These are phyloP conservation scores for Diorhabda sublineata DNA, from an alignment of 1,140 invertebrate species.

Conservation along the genomic window DNA sequence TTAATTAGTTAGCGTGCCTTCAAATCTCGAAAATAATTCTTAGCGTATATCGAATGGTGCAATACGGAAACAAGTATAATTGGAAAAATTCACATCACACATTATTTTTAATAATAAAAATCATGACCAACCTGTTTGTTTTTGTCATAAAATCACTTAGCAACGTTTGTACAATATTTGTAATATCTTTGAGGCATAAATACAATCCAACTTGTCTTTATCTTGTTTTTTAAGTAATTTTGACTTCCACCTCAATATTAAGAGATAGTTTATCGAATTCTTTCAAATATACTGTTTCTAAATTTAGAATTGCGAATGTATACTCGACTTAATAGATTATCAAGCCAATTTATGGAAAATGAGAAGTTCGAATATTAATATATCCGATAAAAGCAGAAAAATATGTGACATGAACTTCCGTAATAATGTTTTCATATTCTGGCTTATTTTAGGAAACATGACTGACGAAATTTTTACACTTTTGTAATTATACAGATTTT, in stretches of 20 bases:
- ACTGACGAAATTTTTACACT: conserved; percentile 43
- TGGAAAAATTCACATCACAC: not conserved
- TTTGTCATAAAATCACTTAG: not conserved
- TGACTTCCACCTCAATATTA: not conserved
- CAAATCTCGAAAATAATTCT: conserved; percentile 19
- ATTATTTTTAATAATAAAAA: not conserved
- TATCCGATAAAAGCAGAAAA: no score
- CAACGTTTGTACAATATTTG: not conserved
- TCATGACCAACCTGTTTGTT: not conserved
- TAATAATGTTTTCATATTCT: not conserved
- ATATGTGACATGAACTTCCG: no score
- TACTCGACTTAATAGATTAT: conserved; percentile 10
- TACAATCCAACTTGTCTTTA: not conserved
- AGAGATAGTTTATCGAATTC: not conserved
- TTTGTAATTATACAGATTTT: conserved; percentile 42
- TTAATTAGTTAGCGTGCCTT: conserved; percentile 45
- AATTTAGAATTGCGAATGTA: conserved; percentile 6
- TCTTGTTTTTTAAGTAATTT: not conserved
- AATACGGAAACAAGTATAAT: conserved; percentile 4
- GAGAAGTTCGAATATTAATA: no score
- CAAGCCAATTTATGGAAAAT: not conserved
- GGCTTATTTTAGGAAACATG: conserved; percentile 23
- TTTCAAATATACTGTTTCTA: conserved; percentile 7
- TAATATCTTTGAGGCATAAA: not conserved
- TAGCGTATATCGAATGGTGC: conserved; percentile 5